Conservation (phyloP, 2,888 invertebrate genomes). For the Nebria salina region DNA sequence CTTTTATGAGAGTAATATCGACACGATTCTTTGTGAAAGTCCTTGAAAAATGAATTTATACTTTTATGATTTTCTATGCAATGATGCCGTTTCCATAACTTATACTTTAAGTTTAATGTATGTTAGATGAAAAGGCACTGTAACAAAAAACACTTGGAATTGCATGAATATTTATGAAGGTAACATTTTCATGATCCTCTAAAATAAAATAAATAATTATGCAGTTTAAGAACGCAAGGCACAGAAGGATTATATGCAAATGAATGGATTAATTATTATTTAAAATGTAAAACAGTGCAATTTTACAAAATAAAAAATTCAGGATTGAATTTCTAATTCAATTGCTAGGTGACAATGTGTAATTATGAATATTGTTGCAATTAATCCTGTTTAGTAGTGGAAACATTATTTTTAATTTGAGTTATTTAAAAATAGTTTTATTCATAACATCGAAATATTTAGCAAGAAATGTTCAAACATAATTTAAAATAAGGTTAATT, state of each 20-base stretch:
- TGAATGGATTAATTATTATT: background rate
- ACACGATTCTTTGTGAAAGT: background rate
- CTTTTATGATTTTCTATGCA: background rate
- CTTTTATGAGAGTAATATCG: background rate
- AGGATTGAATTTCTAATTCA: background rate
- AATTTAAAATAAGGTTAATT: too few relatives aligned
- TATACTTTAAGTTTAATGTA: background rate
- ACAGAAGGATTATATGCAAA: background rate
- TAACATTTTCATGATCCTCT: background rate
- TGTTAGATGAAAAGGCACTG: background rate
- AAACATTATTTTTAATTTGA: too few relatives aligned
- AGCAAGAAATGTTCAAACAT: too few relatives aligned
- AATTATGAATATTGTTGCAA: background rate
- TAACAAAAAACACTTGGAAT: background rate
- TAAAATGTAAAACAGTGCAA: background rate
- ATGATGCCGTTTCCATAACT: background rate
- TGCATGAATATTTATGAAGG: background rate
- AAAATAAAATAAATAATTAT: conserved; percentile 1
- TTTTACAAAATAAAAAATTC: background rate
- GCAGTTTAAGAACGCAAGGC: background rate
- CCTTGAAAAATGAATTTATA: background rate
- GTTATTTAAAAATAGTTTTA: too few relatives aligned
- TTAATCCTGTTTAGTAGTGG: background rate
- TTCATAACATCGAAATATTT: too few relatives aligned
- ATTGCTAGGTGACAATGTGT: background rate